Conservation (phyloP, 2,113 vertebrate genomes). For the Cynocephalus volans region DNA sequence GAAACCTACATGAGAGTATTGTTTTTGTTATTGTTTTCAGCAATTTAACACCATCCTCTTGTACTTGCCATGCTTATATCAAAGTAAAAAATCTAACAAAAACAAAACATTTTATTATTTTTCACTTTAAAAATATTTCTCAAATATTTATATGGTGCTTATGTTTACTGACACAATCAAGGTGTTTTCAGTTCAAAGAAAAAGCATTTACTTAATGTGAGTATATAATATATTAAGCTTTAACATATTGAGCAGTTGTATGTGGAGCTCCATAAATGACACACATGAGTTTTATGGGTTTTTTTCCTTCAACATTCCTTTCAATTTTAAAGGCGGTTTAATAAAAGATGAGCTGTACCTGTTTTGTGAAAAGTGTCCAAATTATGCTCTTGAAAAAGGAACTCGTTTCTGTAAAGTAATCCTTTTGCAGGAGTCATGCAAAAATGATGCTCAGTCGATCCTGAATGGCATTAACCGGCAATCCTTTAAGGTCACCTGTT, state of each 20-base stretch:
- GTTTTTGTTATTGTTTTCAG: not conserved
- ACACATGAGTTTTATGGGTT: fast-evolving
- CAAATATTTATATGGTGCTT: not conserved
- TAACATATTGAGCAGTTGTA: not conserved
- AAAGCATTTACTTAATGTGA: not conserved
- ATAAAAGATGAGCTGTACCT: conserved; percentile 82
- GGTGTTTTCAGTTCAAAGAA: not conserved
- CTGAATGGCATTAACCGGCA: not conserved
- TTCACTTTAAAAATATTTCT: not conserved
- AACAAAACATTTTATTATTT: not conserved
- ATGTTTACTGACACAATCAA: not conserved
- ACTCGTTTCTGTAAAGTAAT: conserved; percentile 54
- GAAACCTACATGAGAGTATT: not conserved
- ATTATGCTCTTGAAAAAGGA: conserved; percentile 64
- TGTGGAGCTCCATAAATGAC: not conserved
- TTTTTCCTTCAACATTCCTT: not conserved
- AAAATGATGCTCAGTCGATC: not conserved
- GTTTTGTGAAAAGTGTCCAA: conserved; percentile 38
- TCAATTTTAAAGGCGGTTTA: conserved; percentile 29
- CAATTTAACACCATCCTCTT: not conserved
- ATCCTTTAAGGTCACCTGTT: conserved; percentile 73
- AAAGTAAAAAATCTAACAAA: not conserved
- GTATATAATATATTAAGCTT: not conserved
- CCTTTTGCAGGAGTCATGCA: conserved; percentile 66
- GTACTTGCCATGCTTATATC: not conserved